Conservation (phyloP, 1,140 invertebrate species). For the Chironomus striatipennis region DNA sequence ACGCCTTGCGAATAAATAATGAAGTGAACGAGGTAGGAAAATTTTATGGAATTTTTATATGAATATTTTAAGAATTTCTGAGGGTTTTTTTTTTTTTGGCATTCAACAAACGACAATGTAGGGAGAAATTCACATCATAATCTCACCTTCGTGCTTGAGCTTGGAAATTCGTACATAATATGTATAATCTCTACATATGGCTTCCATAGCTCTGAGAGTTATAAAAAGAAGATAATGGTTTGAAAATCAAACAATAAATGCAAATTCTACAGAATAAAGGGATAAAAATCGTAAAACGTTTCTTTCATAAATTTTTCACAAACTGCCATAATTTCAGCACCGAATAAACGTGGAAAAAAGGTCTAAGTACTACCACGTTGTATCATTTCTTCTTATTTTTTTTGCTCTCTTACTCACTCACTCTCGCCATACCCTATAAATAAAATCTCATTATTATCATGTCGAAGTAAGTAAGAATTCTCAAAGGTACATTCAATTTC, state of each 20-base stretch:
- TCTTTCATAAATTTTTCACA: neutral
- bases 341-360: neutral
- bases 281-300: constrained; percentile 8
- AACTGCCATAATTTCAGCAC: neutral
- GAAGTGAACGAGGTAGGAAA: too few species aligned
- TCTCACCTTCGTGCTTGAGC: too few species aligned
- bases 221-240: neutral
- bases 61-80: constrained; percentile 8
- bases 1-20: too few species aligned
- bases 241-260: constrained; percentile 10
- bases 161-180: too few species aligned
- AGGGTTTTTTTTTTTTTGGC: neutral
- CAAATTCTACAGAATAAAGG: neutral
- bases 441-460: constrained; percentile 20
- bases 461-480: constrained; percentile 16
- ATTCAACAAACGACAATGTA: too few species aligned
- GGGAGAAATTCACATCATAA: too few species aligned
- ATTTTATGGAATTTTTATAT: neutral
- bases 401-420: neutral
- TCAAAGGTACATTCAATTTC: constrained; percentile 20
- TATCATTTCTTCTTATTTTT: neutral
- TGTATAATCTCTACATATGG: too few species aligned
- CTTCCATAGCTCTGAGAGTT: neutral
- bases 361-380: neutral
- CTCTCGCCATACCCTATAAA: neutral